Conservation (phyloP, 2,113 vertebrate genomes). For the Manacus vitellinus region DNA sequence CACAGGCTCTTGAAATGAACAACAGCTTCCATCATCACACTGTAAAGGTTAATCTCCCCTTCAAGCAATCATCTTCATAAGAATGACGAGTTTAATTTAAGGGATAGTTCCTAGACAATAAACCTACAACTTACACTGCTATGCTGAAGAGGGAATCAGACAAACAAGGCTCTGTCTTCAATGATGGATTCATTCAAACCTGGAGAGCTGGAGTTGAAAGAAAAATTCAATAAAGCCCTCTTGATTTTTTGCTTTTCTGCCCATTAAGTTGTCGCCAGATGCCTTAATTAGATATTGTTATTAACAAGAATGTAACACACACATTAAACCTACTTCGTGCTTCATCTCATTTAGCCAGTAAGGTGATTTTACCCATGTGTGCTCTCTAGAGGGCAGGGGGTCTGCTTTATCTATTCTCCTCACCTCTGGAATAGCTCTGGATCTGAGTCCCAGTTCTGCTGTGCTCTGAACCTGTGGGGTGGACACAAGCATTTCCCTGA, state of each 20-base stretch:
- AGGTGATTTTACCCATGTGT: not conserved
- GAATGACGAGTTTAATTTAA: constrained; percentile 47
- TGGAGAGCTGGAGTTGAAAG: not conserved
- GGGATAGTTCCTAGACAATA: constrained; percentile 4
- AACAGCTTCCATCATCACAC: not conserved
- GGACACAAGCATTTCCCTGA: fast-evolving
- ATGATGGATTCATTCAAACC: constrained; percentile 10
- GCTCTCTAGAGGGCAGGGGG: not conserved
- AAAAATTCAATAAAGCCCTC: constrained; percentile 34
- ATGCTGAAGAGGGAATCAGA: not conserved
- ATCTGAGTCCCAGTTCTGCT: not conserved
- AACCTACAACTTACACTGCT: not conserved
- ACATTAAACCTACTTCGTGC: constrained; percentile 1
- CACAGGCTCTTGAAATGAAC: not conserved
- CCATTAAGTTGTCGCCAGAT: not conserved
- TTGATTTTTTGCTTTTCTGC: constrained; percentile 1
- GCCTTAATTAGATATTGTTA: constrained; percentile 51
- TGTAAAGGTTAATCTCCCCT: constrained; percentile 42
- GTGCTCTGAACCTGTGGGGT: not conserved
- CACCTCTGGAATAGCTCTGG: not conserved
- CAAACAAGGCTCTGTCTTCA: not conserved
- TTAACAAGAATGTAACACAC: constrained; percentile 15
- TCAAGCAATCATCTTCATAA: constrained; percentile 21
- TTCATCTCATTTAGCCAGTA: constrained; percentile 14
- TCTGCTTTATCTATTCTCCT: not conserved